phyloP scores from a whole-genome alignment of 2,113 vertebrate genomes.

The Pseudopodoces humilis region DNA sequence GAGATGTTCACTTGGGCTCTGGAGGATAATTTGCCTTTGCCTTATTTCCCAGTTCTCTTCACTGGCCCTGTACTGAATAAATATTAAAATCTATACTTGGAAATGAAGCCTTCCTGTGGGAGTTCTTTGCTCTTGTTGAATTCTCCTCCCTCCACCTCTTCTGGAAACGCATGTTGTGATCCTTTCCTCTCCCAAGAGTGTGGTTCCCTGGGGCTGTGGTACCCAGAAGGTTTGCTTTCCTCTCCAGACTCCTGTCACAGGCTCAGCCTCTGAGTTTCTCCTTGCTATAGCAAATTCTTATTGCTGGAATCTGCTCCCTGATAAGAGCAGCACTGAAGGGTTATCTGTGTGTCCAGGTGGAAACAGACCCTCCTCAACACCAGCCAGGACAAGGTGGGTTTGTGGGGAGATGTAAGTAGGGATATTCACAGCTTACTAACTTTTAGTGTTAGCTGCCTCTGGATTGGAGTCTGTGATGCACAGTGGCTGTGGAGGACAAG shows the following conservation, averaged over 20 bases:
- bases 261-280: neutral
- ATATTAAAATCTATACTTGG: constrained; percentile 31
- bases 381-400: neutral
- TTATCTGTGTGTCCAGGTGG: neutral
- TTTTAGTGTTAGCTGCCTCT: neutral
- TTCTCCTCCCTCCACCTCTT: constrained; percentile 3
- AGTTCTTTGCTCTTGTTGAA: constrained; percentile 35
- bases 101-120: constrained; percentile 23
- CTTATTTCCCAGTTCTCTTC: constrained; percentile 19
- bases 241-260: neutral
- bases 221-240: neutral
- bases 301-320: neutral
- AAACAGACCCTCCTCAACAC: neutral
- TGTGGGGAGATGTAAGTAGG: neutral
- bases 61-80: constrained; percentile 40
- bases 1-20: neutral
- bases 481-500: fast-evolving
- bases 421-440: neutral
- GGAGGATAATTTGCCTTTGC: constrained; percentile 51
- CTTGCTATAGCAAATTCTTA: neutral
- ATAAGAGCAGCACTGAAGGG: neutral
- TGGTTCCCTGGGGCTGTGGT: neutral
- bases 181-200: neutral
- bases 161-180: neutral
- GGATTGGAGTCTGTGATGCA: neutral